Conservation (phyloP, 2,113 vertebrate genomes). For the Chaenocephalus aceratus region DNA sequence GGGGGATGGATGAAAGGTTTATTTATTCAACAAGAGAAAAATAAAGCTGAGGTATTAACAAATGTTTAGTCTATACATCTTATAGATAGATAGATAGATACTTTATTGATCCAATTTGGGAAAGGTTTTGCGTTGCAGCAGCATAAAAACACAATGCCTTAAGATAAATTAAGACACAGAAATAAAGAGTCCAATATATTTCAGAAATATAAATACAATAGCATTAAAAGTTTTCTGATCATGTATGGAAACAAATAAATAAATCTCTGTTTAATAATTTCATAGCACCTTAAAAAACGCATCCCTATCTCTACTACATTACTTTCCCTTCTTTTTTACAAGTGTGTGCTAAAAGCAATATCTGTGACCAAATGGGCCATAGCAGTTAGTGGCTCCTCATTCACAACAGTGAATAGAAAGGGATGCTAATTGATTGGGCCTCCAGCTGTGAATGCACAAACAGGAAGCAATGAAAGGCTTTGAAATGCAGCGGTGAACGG, state of each 20-base stretch:
- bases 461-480: constrained; percentile 80
- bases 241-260: not conserved
- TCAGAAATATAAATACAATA: too few relatives aligned
- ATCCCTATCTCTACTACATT: not conserved
- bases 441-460: constrained; percentile 77
- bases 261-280: too few relatives aligned
- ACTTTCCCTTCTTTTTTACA: constrained; percentile 34
- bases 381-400: constrained; percentile 76
- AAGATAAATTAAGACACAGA: too few relatives aligned
- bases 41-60: too few relatives aligned
- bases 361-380: constrained; percentile 67
- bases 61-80: too few relatives aligned
- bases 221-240: not conserved
- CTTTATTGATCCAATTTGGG: too few relatives aligned
- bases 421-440: constrained; percentile 78
- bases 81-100: too few relatives aligned
- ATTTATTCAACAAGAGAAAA: too few relatives aligned
- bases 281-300: not conserved
- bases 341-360: constrained; percentile 34
- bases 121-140: too few relatives aligned
- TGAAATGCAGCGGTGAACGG: constrained; percentile 73
- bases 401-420: constrained; percentile 79
- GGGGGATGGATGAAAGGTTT: not conserved
- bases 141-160: too few relatives aligned
- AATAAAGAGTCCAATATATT: too few relatives aligned